Conservation (phyloP, 2,797 vertebrate species). For the Fratercula arctica region DNA sequence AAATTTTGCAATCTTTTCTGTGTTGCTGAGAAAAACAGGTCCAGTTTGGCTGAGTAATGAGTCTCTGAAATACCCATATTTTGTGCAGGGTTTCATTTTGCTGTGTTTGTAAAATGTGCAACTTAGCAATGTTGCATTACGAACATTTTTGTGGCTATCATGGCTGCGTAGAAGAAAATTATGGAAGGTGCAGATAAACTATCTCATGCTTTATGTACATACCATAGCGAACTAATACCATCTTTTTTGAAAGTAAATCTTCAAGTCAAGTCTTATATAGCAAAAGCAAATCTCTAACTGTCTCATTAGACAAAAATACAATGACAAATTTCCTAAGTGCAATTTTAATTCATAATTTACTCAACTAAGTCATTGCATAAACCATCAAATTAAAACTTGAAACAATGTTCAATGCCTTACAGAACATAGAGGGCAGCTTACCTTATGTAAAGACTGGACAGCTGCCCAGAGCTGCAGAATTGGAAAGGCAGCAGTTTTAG, state of each 20-base stretch:
- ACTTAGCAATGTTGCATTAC: not conserved
- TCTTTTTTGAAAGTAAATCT: not conserved
- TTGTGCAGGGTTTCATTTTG: not conserved
- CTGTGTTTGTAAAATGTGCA: not conserved
- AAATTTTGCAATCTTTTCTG: conserved; percentile 17
- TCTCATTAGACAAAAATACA: not conserved
- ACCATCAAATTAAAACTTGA: not conserved
- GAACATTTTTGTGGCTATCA: not conserved
- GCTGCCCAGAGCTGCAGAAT: not conserved
- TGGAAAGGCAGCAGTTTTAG: not conserved
- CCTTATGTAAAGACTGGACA: not conserved
- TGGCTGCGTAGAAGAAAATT: not conserved
- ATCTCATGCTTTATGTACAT: not conserved
- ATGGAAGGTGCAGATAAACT: not conserved
- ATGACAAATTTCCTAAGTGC: not conserved
- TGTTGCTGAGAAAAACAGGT: not conserved
- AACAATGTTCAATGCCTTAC: not conserved
- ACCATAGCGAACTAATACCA: not conserved
- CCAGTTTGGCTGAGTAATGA: not conserved
- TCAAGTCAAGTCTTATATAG: not conserved
- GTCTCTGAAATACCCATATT: not conserved
- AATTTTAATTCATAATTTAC: not conserved
- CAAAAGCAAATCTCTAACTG: not conserved
- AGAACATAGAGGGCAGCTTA: not conserved
- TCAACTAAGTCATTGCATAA: not conserved